Conservation (phyloP, 2,797 vertebrate genomes). For the Lindbergichthys nudifrons region DNA sequence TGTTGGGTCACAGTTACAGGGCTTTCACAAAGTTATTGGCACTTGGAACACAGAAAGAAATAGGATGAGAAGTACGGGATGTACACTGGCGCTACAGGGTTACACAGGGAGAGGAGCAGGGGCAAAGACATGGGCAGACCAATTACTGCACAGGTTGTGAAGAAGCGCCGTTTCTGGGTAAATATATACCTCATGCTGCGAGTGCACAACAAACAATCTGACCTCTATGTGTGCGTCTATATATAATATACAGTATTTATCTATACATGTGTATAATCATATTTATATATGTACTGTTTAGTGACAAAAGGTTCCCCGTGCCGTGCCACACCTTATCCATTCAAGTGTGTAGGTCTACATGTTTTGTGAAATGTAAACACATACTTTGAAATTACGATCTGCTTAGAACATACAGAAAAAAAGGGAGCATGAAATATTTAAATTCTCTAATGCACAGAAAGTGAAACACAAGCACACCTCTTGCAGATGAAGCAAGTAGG, state of each 20-base stretch:
- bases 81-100: constrained; percentile 85
- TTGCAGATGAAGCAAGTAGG: constrained; percentile 26
- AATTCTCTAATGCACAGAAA: constrained; percentile 34
- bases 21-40: constrained; percentile 92
- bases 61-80: constrained; percentile 83
- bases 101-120: constrained; percentile 74
- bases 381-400: constrained; percentile 34
- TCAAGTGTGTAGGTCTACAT: constrained; percentile 77
- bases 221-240: constrained; percentile 85
- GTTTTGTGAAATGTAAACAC: constrained; percentile 69
- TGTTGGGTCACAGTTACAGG: constrained; percentile 91
- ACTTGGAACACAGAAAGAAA: constrained; percentile 90
- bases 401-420: constrained; percentile 14
- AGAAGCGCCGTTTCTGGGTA: constrained; percentile 82
- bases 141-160: constrained; percentile 77
- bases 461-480: constrained; percentile 12
- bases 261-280: constrained; percentile 85
- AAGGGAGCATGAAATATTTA: constrained; percentile 12
- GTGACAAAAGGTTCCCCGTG: constrained; percentile 80
- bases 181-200: constrained; percentile 88
- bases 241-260: constrained; percentile 87
- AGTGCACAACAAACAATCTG: constrained; percentile 87
- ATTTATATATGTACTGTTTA: constrained; percentile 84
- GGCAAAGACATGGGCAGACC: constrained; percentile 72
- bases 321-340: constrained; percentile 76